Evolutionary conservation across 2,888 invertebrate genomes (phyloP).

Genomic region (Cephus nigrinus): DNA sequence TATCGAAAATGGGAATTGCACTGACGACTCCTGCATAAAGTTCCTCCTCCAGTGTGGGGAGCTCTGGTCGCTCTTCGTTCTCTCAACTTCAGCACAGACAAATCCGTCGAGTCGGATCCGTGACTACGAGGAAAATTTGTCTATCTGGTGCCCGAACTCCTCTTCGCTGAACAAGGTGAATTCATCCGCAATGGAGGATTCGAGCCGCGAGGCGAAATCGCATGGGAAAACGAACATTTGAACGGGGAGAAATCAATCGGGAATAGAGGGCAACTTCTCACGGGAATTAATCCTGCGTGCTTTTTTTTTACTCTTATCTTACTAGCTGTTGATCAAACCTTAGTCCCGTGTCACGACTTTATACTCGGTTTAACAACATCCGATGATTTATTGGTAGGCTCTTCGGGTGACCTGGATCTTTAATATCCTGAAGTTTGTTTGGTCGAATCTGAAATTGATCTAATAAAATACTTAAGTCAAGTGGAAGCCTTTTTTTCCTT

Average conservation of each 20-base stretch:
- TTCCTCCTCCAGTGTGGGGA: not conserved
- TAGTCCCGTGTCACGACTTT: not conserved
- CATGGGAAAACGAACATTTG: not conserved
- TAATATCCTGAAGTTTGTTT: not conserved
- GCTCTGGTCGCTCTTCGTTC: not conserved
- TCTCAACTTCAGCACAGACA: not conserved
- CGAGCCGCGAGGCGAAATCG: not conserved
- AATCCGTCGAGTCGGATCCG: not conserved
- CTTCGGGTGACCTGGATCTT: not conserved
- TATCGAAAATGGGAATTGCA: not conserved
- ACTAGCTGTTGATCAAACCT: not conserved
- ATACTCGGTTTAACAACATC: not conserved
- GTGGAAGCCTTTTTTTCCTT: not conserved
- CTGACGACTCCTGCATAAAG: not conserved
- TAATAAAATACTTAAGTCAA: not conserved
- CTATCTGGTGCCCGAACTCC: not conserved
- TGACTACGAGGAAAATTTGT: not conserved
- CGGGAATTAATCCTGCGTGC: not conserved
- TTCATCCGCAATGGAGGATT: not conserved
- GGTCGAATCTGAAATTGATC: not conserved
- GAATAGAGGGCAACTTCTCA: not conserved
- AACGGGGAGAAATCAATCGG: not conserved
- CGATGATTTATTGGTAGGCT: not conserved
- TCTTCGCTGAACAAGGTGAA: not conserved
- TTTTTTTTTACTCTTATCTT: not conserved